Evolutionary conservation across 2,113 vertebrate species (phyloP), one percentile per base, ranked within the genome.

Genomic region (Gadus macrocephalus): DNA sequence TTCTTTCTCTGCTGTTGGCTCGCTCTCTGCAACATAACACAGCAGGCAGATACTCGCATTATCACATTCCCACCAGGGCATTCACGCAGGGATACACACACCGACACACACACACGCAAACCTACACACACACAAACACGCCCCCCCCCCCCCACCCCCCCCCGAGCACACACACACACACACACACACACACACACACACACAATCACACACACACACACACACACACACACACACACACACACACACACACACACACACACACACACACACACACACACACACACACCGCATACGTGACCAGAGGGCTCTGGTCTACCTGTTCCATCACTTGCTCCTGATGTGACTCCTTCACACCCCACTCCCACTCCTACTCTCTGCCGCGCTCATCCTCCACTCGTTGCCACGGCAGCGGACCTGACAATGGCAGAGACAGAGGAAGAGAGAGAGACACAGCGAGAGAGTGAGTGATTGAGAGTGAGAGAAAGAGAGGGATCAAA

Each of bases 251-350:
- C 70, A 82, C 71, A 68, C 67, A 70, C 15, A 56, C 66, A 67
- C 53, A 16, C 53, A 25, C 66, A 28, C 53, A 31, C 31, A 31
- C 31, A 31, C 31, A 31, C 31, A 31, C 31, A 66, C 71, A 67
- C 58, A 78, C 15, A 15, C 20, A 66, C 53, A 12, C 53, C 53
- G 0, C 53, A 75, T 78, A 76, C 68, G 77, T 77, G 62, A 82
- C 82, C 84, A 81, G 66, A 77, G 71, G 72, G 78, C 78, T 80
- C 78, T 80, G 82, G 62, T 86, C 86, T 86, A 90, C 86, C 85
- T 85, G 84, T 79, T 81, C 86, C 80, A 84, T 83, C 78, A 83
- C 71, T 17, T 22, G 58, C 69, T 74, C 67, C 56, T 55, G 31
- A 53, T 58, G 25, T 68, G 42, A 8, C 66, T 31, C 66, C 42